Evolutionary conservation across 2,797 vertebrate species (phyloP).

Genomic region (Pampus argenteus): DNA sequence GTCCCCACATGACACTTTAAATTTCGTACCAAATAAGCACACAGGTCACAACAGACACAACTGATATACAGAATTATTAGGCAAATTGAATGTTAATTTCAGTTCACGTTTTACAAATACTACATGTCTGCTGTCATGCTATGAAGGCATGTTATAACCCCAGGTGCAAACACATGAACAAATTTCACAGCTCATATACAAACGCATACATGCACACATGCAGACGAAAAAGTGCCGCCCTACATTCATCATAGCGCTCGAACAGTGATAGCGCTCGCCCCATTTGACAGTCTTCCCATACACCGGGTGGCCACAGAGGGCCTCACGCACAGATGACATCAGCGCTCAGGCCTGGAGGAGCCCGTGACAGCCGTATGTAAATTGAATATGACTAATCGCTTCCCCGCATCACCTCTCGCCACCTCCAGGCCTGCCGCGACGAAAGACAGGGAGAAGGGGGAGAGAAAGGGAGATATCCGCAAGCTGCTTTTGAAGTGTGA

Average conservation of each 20-base stretch:
- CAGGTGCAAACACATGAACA: conserved; percentile 14
- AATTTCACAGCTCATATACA: conserved; percentile 40
- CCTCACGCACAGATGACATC: conserved; percentile 79
- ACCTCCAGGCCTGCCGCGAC: conserved; percentile 71
- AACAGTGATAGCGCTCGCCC: conserved; percentile 51
- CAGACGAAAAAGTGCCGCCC: conserved; percentile 50
- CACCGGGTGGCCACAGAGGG: conserved; percentile 68
- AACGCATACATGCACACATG: conserved; percentile 33
- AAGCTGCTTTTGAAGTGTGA: conserved; percentile 65
- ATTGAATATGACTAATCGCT: conserved; percentile 87
- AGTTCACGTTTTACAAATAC: not conserved
- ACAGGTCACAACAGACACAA: too few relatives aligned
- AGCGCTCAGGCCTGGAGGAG: conserved; percentile 63
- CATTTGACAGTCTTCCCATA: conserved; percentile 70
- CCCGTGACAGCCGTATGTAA: conserved; percentile 84
- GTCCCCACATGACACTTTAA: too few relatives aligned
- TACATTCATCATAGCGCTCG: conserved; percentile 65
- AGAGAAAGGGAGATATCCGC: conserved; percentile 45
- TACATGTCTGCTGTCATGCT: not conserved
- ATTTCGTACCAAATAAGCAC: too few relatives aligned
- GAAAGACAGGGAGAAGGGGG: conserved; percentile 68
- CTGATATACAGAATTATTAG: too few relatives aligned
- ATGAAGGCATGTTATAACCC: not conserved
- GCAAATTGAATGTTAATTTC: too few relatives aligned
- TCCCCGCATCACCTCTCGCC: conserved; percentile 77